Evolutionary conservation across 2,113 vertebrate genomes (phyloP), one percentile per base, ranked within the genome.

Genomic region (Callopanchax toddi): DNA sequence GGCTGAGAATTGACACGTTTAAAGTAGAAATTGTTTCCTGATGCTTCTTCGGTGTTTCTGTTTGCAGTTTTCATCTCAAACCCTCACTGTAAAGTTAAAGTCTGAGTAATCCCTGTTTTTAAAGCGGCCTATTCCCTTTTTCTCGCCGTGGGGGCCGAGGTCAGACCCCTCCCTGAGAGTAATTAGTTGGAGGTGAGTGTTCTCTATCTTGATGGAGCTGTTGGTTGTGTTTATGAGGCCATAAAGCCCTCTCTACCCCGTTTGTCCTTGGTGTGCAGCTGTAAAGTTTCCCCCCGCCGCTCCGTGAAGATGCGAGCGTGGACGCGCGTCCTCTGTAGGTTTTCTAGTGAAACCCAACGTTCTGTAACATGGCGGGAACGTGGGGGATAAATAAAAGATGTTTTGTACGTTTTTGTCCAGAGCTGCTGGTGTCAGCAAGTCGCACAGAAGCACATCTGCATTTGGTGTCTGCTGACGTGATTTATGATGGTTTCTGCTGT

Each of bases 381-480:
- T 29, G 13, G 54, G 11, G 34, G 55, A 79, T 76, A 62, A 83
- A 86, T 80, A 80, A 85, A 82, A 78, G 69, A 69, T 78, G 73
- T 48, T 32, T 70, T 22, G 60, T 64, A 54, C 61, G 50, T 44
- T 78, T 74, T 70, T 55, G 71, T 71, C 56, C 60, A 43, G 60
- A 69, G 39, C 58, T 83, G 83, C 72, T 77, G 79, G 83, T 78
- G 60, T 85, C 87, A 84, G 82, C 78, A 81, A 81, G 71, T 52
- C 29, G 8, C 57, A 17, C 29, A 7, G 61, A 74, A 74, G 76
- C 70, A 79, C 69, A 86, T 86, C 76, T 89, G 80, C 79, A 84
- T 85, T 60, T 3, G 54, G 18, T 69, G 78, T 74, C 77, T 73
- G 66, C 67, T 45, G 9, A 13, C 54, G 48, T 85, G 75, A 90